Base-by-base conservation (phyloP, 2,113 vertebrate species). In the Narcine bancroftii region DNA sequence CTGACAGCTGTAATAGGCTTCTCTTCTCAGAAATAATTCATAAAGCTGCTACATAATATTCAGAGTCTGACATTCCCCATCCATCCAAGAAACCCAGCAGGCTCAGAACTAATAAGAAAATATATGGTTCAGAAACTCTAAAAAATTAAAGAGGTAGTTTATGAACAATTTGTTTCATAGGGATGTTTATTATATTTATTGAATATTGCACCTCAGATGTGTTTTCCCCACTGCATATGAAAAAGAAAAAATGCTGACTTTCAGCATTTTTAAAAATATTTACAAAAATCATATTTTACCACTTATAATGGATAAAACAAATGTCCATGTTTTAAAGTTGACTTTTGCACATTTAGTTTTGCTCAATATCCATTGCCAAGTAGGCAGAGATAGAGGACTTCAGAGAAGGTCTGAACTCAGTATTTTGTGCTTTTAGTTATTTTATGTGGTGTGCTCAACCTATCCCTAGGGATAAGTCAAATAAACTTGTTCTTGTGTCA, bases 1-100 rank as follows among this genome's bases (percentile, higher is more conserved):
- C 98, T 99, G 98, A 99, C 98, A 99, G 98, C 96, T 96, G 97
- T 99, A 99, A 99, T 99, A 99, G 98, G 98, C 98, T 99, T 99
- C 98, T 97, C 97, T 97, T 98, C 97, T 97, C 97, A 97, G 97
- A 98, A 98, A 99, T 99, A 98, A 98, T 98, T 99, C 98, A 99
- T 98, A 98, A 97, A 97, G 97, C 97, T 87, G 96, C 97, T 97
- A 97, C 98, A 98, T 99, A 98, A 99, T 98, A 97, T 98, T 97
- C 97, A 95, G 96, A 96, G 95, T 96, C 96, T 98, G 98, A 99
- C 98, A 99, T 97, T 96, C 95, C 96, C 96, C 98, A 99, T 99
- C 98, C 97, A 99, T 99, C 97, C 98, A 97, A 97, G 96, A 87
- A 97, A 96, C 97, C 97, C 98, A 97, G 97, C 97, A 97, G 96